Percentiles rank a stretch among this genome's conserved stretches.
Conservation (phyloP, 1,140 invertebrate species). For the Doryteuthis pealeii region DNA sequence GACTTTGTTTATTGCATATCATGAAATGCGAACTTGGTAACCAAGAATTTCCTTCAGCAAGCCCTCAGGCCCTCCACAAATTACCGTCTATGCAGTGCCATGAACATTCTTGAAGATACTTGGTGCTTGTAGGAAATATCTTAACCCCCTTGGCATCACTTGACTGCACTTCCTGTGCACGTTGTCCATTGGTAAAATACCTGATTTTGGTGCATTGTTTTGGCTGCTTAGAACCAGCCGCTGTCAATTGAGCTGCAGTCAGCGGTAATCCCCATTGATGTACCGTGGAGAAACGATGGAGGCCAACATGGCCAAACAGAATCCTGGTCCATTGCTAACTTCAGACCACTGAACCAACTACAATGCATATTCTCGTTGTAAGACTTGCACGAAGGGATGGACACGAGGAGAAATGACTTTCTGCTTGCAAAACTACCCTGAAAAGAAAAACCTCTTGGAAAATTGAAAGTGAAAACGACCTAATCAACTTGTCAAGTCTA, state of each 20-base stretch:
- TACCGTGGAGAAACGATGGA: constrained; percentile 45
- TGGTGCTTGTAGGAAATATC: constrained; percentile 38
- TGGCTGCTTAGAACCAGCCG: constrained; percentile 53
- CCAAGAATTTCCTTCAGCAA: constrained; percentile 44
- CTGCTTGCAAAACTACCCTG: constrained; percentile 47
- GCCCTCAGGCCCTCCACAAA: constrained; percentile 48
- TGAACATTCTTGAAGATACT: constrained; percentile 47
- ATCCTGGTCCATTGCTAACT: constrained; percentile 34
- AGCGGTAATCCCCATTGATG: constrained; percentile 56
- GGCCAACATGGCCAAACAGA: constrained; percentile 43
- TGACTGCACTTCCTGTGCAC: constrained; percentile 89
- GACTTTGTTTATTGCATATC: constrained; percentile 54
- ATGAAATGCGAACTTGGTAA: constrained; percentile 56
- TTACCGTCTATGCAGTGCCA: constrained; percentile 40
- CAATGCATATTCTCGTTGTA: constrained; percentile 52
- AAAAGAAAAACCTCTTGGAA: constrained; percentile 48
- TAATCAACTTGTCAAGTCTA: constrained; percentile 42
- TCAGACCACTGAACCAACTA: constrained; percentile 54
- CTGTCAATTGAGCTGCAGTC: constrained; percentile 55
- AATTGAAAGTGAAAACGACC: constrained; percentile 55
- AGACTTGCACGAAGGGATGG: constrained; percentile 31
- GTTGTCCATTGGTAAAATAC: constrained; percentile 93
- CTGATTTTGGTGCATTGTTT: constrained; percentile 68
- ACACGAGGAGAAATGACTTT: constrained; percentile 40
- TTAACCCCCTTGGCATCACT: constrained; percentile 81